Conservation (phyloP, 53 echinoderm and acorn worm species). For the Antedon mediterranea region DNA sequence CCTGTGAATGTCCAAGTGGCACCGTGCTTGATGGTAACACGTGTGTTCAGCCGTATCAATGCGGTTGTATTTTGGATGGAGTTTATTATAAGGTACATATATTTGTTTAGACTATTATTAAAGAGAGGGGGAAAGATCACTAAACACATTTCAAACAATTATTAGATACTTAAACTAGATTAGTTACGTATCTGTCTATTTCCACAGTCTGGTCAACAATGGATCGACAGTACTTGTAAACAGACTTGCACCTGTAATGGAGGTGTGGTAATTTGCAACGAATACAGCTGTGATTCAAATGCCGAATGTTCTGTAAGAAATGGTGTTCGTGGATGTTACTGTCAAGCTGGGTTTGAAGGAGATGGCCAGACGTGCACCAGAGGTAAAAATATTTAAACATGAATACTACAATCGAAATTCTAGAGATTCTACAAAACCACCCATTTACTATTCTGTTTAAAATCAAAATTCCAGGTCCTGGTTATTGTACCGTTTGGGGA, state of each 20-base stretch:
- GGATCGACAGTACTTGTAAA: conserved; percentile 14
- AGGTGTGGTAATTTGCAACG: conserved; percentile 13
- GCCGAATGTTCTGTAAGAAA: conserved; percentile 25
- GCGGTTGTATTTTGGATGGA: conserved; percentile 55
- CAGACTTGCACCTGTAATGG: conserved; percentile 21
- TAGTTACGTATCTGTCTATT: not conserved
- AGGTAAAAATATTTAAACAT: conserved; percentile 10
- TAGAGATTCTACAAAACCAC: too few relatives aligned
- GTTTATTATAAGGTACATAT: conserved; percentile 37
- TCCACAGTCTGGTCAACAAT: conserved; percentile 30
- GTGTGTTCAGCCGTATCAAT: conserved; percentile 41
- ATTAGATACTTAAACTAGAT: not conserved
- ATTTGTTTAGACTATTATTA: not conserved
- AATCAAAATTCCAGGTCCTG: conserved; percentile 18
- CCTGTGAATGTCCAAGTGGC: conserved; percentile 58
- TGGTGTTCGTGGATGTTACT: conserved; percentile 33
- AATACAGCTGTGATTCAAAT: conserved; percentile 14
- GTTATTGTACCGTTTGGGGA: conserved; percentile 37
- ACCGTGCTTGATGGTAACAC: conserved; percentile 36
- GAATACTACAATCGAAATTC: not conserved
- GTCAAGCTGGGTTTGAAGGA: conserved; percentile 30
- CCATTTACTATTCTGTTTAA: too few relatives aligned
- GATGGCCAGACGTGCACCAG: conserved; percentile 22
- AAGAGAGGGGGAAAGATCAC: not conserved
- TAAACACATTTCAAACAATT: not conserved